These are phyloP conservation scores for Aegotheles bennettii DNA, from an alignment of 2,113 vertebrate species.

Conservation along the genomic window DNA sequence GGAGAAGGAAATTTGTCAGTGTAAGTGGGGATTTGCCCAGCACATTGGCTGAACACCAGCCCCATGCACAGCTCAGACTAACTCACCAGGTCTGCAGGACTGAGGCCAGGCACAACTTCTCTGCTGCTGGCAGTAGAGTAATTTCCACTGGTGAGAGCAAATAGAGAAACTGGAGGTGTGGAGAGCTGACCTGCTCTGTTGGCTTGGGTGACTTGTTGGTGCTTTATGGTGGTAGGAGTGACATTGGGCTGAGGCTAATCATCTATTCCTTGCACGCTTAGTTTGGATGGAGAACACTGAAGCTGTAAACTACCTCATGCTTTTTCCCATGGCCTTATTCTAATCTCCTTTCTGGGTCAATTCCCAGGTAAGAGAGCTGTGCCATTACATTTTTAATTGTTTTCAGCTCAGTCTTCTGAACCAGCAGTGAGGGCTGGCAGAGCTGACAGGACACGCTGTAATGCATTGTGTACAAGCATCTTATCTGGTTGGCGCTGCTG, in stretches of 20 bases:
- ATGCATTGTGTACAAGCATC: background rate
- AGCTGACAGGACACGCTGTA: background rate
- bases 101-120: background rate
- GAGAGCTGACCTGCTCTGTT: background rate
- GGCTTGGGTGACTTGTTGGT: background rate
- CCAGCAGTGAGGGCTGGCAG: background rate
- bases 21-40: background rate
- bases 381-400: background rate
- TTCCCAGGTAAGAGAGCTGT: background rate
- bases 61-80: fast-evolving
- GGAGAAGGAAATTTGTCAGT: background rate
- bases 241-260: background rate
- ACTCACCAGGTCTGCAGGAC: background rate
- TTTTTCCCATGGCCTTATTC: background rate
- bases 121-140: background rate
- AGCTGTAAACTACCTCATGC: background rate
- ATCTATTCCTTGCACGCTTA: background rate
- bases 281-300: background rate
- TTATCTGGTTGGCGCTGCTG: background rate
- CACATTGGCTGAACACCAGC: fast-evolving
- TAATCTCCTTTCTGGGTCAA: constrained; percentile 13
- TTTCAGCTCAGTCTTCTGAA: background rate
- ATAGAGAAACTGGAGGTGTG: too few species aligned
- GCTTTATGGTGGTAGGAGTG: background rate
- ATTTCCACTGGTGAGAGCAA: background rate